phyloP scores from a whole-genome alignment of 2,113 vertebrate species.

The Ptyas mucosa region DNA sequence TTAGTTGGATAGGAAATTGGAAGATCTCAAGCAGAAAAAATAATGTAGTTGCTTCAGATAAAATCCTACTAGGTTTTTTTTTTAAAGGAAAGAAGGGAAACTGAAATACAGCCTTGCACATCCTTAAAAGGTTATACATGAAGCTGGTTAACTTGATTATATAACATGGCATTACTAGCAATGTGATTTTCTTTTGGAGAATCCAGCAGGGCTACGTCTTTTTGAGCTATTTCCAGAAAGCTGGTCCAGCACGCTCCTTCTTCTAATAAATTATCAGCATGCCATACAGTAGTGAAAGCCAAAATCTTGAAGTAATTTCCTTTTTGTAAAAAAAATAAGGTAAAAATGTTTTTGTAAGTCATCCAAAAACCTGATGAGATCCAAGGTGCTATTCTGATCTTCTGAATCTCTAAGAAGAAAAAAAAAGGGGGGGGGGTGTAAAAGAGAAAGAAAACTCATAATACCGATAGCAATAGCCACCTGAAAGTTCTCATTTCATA shows the following conservation, averaged over 20 bases:
- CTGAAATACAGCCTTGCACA: neutral
- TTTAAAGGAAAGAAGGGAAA: neutral
- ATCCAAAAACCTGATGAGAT: slow-evolving; percentile 43
- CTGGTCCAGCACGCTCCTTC: slow-evolving; percentile 34
- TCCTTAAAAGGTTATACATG: neutral
- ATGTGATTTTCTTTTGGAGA: neutral
- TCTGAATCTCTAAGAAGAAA: neutral
- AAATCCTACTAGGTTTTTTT: neutral
- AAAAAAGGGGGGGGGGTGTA: too few species aligned
- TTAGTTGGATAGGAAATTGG: neutral
- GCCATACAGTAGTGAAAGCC: slow-evolving; percentile 28
- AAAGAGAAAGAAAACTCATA: neutral
- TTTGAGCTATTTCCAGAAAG: slow-evolving; percentile 29
- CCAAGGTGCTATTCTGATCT: slow-evolving; percentile 20
- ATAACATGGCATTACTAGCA: neutral
- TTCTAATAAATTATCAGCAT: slow-evolving; percentile 35
- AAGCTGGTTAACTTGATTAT: neutral
- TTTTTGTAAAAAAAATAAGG: slow-evolving; percentile 30
- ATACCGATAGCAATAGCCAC: neutral
- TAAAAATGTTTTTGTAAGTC: slow-evolving; percentile 34
- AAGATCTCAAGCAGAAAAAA: neutral
- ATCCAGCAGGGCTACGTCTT: neutral
- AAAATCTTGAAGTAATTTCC: slow-evolving; percentile 49
- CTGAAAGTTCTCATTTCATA: neutral
- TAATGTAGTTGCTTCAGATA: neutral